Base-by-base conservation (phyloP, 2,113 vertebrate species). In the Nematolebias whitei region DNA sequence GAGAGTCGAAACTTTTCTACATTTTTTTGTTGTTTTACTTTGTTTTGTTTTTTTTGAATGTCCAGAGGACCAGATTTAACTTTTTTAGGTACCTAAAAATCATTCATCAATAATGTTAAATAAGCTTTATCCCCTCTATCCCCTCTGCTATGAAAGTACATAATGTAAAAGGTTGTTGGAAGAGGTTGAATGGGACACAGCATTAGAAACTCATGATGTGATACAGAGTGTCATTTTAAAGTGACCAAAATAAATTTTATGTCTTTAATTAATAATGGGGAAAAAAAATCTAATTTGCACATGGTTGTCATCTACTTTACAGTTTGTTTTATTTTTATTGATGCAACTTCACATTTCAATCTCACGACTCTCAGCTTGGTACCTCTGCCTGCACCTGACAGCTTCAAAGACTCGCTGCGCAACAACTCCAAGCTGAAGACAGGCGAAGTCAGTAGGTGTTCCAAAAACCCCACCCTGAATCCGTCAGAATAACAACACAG, bases 371-470 rank as follows among this genome's bases (percentile, higher is more conserved):
- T 39, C 32, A 55, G 32, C 32, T 39, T 11, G n/a, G 29, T 23
- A 38, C 16, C 45, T 38, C 29, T 23, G 19, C 29, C 29, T 39
- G 45, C 14, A 64, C 20, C 20, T 51, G 49, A 57, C 35, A n/a
- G 38, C 23, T 57, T 52, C 24, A 1, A 57, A 73, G 35, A 59
- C 43, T 52, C 45, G 26, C 14, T 38, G 9, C 15, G 26, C 43
- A 66, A 5, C 44, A 19, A 29, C 56, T 59, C 24, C 54, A 54
- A 70, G 29, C 44, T 61, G 38, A 43, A 57, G 64, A 63, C 20
- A 40, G 53, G 58, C 40, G 35, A 44, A 57, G 47, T 35, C 55
- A 50, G 61, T 55, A 57, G 48, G 18, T 70, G 65, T 48, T 60
- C 24, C 19, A 43, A 63, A 47, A 77, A 48, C 26, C 18, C 48